Evolutionary conservation across 2,113 vertebrate genomes (phyloP).

Genomic region (Pachypanchax playfairii): DNA sequence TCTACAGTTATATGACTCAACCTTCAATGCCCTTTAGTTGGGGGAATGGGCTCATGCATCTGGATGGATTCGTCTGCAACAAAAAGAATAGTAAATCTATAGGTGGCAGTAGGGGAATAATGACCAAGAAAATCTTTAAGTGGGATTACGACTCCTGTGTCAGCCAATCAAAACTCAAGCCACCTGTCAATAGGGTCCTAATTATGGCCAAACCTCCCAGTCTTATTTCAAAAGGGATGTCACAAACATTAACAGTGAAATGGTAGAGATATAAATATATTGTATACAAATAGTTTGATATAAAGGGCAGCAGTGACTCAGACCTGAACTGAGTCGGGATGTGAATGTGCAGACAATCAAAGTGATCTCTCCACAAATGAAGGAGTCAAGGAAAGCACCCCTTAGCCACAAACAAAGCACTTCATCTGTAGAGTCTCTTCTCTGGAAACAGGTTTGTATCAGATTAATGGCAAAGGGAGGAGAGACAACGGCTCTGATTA

Average conservation of each 20-base stretch:
- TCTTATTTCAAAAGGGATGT: too few relatives aligned
- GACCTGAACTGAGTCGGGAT: background rate
- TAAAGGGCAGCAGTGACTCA: constrained; percentile 2
- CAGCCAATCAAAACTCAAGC: constrained; percentile 54
- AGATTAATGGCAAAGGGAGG: constrained; percentile 50
- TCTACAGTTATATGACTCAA: constrained; percentile 66
- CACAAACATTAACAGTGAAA: too few relatives aligned
- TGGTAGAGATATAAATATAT: too few relatives aligned
- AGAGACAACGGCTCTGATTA: constrained; percentile 46
- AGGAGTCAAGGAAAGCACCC: background rate
- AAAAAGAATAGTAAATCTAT: constrained; percentile 4
- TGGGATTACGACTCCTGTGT: constrained; percentile 32
- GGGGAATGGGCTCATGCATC: constrained; percentile 35
- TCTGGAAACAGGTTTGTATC: constrained; percentile 25
- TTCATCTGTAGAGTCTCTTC: constrained; percentile 19
- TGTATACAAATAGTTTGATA: too few relatives aligned
- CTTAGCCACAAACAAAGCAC: constrained; percentile 35
- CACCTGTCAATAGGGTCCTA: constrained; percentile 46
- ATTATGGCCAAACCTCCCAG: constrained; percentile 9
- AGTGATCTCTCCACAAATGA: constrained; percentile 24
- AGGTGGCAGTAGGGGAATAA: constrained; percentile 36
- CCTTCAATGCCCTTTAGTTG: constrained; percentile 65
- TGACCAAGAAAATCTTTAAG: constrained; percentile 44
- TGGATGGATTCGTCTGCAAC: constrained; percentile 23
- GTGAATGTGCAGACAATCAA: constrained; percentile 2